A percentile compares a stretch with the other conserved stretches of the same genome.
Conservation (phyloP, 2,888 invertebrate species). For the Calameuta idolon region DNA sequence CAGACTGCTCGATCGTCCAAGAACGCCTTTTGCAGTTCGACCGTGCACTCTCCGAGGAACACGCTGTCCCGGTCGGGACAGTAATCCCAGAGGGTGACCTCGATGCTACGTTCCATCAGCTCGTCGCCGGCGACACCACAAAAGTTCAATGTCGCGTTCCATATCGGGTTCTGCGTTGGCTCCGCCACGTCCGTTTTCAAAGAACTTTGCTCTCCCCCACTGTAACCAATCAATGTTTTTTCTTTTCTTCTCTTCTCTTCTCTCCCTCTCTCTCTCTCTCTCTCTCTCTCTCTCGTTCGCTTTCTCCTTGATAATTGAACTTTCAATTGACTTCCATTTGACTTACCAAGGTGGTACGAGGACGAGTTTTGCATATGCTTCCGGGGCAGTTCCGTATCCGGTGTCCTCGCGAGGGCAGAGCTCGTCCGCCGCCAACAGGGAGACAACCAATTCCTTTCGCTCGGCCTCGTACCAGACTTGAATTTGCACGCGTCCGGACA, state of each 20-base stretch:
- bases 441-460: slow-evolving; percentile 84
- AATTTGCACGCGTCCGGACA: slow-evolving; percentile 85
- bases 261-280: no score
- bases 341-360: slow-evolving; percentile 84
- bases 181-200: slow-evolving; percentile 88
- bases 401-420: slow-evolving; percentile 83
- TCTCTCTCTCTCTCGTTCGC: no score
- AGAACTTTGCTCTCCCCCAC: slow-evolving; percentile 80
- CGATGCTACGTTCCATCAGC: slow-evolving; percentile 83
- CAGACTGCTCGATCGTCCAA: slow-evolving; percentile 90
- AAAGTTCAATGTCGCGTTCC: slow-evolving; percentile 92
- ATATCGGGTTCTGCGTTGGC: slow-evolving; percentile 88
- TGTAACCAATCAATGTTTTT: slow-evolving; percentile 21
- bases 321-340: no score
- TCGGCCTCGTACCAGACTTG: slow-evolving; percentile 92
- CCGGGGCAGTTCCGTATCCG: slow-evolving; percentile 82
- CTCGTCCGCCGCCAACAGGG: slow-evolving; percentile 88
- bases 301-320: no score
- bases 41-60: slow-evolving; percentile 84
- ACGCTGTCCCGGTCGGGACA: slow-evolving; percentile 85
- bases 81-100: slow-evolving; percentile 90
- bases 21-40: slow-evolving; percentile 86
- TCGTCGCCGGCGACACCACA: slow-evolving; percentile 83
- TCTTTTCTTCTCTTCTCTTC: background rate
- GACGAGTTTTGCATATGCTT: slow-evolving; percentile 86